phyloP scores from a whole-genome alignment of 2,888 invertebrate species.

The Scrobipalpa costella region DNA sequence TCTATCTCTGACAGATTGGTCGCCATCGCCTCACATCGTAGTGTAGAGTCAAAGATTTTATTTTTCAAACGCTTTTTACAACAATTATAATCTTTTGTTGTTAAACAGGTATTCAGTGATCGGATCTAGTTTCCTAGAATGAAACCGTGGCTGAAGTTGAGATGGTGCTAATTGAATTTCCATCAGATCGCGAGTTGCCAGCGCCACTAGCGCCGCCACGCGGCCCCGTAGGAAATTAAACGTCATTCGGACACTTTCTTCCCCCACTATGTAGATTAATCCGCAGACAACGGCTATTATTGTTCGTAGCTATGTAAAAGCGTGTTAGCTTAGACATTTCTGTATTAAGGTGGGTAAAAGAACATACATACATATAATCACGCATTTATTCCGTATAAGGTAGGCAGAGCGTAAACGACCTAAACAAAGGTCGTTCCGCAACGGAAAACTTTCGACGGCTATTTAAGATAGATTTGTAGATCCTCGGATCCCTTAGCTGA shows the following conservation, averaged over 20 bases:
- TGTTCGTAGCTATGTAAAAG: background rate
- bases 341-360: background rate
- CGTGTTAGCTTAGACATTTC: background rate
- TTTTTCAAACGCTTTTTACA: too few species aligned
- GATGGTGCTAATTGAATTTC: conserved; percentile 22
- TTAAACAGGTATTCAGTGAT: background rate
- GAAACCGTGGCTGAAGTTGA: conserved; percentile 18
- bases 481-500: too few species aligned
- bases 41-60: too few species aligned
- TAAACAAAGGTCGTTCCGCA: too few species aligned
- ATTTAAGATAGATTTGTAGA: too few species aligned
- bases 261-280: conserved; percentile 27
- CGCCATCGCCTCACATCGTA: too few species aligned
- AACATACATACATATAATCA: too few species aligned
- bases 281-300: background rate
- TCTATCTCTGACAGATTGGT: too few species aligned
- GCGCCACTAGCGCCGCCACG: conserved; percentile 2
- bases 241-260: conserved; percentile 74
- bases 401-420: too few species aligned
- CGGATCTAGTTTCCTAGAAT: conserved; percentile 13
- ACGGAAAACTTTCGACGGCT: too few species aligned
- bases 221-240: conserved; percentile 69
- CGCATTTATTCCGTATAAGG: too few species aligned
- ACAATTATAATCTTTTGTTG: background rate
- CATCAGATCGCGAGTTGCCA: conserved; percentile 19